Evolutionary conservation across 2,113 vertebrate genomes (phyloP).

Genomic region (Sinocyclocheilus grahami): DNA sequence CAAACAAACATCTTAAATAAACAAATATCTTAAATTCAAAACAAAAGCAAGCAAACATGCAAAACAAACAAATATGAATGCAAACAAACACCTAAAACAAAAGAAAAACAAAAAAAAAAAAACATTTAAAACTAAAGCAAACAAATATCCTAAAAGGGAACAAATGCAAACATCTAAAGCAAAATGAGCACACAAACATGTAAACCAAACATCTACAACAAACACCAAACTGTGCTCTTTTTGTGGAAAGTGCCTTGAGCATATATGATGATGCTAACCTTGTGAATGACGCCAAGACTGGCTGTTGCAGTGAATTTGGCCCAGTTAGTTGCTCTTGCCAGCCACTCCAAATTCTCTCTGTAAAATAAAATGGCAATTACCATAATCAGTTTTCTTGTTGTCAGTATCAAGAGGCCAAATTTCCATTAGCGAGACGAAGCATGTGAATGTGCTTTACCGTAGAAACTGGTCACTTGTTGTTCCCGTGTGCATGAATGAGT

Average conservation of each 20-base stretch:
- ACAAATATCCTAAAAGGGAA: background rate
- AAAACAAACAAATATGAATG: background rate
- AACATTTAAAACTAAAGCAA: background rate
- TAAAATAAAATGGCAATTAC: conserved; percentile 27
- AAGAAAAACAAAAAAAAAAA: background rate
- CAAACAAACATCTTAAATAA: background rate
- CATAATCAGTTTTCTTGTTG: background rate
- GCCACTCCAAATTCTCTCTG: conserved; percentile 99
- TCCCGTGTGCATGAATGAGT: conserved; percentile 99
- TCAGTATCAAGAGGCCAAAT: background rate
- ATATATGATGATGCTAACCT: conserved; percentile 72
- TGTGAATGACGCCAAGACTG: conserved; percentile 98
- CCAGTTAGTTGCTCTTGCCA: conserved; percentile 98
- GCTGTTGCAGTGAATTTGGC: conserved; percentile 99
- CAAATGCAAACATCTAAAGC: background rate
- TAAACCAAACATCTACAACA: background rate
- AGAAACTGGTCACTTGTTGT: conserved; percentile 99
- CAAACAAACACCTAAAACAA: background rate
- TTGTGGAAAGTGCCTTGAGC: background rate
- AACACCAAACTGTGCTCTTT: background rate
- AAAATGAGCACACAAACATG: background rate
- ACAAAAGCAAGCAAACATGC: background rate
- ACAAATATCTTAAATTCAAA: background rate
- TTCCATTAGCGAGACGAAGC: background rate
- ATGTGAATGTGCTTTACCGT: conserved; percentile 76